Conservation (phyloP, 2,797 vertebrate genomes). For the Hypotaenidia philippensis region DNA sequence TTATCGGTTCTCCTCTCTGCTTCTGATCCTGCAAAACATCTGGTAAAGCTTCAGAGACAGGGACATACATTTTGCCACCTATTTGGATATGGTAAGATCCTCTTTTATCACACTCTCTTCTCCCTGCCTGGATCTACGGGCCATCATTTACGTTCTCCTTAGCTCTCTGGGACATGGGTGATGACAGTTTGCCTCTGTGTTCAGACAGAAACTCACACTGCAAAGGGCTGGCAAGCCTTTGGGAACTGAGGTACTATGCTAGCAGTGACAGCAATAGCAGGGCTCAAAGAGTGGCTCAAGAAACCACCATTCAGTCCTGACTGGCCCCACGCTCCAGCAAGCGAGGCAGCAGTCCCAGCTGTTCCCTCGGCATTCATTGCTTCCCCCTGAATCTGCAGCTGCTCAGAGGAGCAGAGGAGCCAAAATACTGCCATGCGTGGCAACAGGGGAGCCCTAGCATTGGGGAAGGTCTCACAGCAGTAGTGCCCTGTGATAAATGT, state of each 20-base stretch:
- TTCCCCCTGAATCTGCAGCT: neutral
- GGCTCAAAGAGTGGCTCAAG: neutral
- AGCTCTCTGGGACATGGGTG: neutral
- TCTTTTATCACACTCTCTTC: neutral
- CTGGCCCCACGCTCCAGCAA: accelerated
- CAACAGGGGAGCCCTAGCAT: neutral
- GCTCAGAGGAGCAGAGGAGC: accelerated
- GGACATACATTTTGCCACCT: accelerated
- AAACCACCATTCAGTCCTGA: accelerated
- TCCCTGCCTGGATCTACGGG: neutral
- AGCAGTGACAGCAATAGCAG: accelerated
- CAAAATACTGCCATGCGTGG: neutral
- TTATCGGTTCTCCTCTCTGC: neutral
- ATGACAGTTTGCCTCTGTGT: neutral
- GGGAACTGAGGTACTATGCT: accelerated
- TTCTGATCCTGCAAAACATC: neutral
- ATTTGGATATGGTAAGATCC: accelerated
- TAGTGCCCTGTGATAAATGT: neutral
- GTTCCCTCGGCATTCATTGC: accelerated
- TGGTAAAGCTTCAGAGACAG: neutral
- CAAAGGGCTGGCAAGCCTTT: accelerated
- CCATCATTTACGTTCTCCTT: accelerated
- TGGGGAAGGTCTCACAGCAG: neutral
- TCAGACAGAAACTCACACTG: neutral
- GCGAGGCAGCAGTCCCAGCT: neutral